phyloP scores from a whole-genome alignment of 2,888 invertebrate genomes.

The Neuroscelio doddi region DNA sequence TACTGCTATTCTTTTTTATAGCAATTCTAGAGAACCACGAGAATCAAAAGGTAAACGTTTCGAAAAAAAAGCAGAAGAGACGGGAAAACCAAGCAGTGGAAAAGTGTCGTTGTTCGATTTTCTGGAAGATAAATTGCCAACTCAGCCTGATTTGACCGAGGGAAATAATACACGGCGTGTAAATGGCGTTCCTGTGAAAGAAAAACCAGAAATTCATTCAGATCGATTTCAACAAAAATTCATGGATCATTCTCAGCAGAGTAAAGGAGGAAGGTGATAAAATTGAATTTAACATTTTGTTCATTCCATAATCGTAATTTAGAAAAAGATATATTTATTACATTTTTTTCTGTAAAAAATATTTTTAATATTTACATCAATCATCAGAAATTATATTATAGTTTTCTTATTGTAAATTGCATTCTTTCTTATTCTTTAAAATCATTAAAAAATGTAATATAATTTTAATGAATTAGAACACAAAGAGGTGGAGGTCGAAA shows the following conservation, averaged over 20 bases:
- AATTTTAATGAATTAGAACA: slow-evolving; percentile 45
- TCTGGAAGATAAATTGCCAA: slow-evolving; percentile 84
- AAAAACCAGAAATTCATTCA: slow-evolving; percentile 54
- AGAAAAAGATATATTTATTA: too few relatives aligned
- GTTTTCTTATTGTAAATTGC: not conserved
- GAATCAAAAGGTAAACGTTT: slow-evolving; percentile 71
- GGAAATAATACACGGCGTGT: slow-evolving; percentile 62
- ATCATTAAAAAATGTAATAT: too few relatives aligned
- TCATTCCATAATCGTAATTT: too few relatives aligned
- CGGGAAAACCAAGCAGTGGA: slow-evolving; percentile 81
- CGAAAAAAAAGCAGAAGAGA: slow-evolving; percentile 74
- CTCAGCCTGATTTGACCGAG: slow-evolving; percentile 72
- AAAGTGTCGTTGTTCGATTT: slow-evolving; percentile 88
- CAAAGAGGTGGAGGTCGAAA: slow-evolving; percentile 57
- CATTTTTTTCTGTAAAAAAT: not conserved
- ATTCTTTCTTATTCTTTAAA: too few relatives aligned
- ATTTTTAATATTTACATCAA: slow-evolving; percentile 7
- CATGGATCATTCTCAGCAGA: slow-evolving; percentile 51
- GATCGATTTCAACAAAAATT: slow-evolving; percentile 55
- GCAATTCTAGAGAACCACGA: slow-evolving; percentile 69
- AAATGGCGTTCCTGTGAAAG: slow-evolving; percentile 45
- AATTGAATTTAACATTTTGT: not conserved
- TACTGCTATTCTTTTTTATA: not conserved
- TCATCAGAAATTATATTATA: too few relatives aligned
- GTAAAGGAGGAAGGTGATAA: slow-evolving; percentile 62